A percentile compares a stretch with the other conserved stretches of the same genome.
These are phyloP conservation scores for Embidobia sp. DNA, from an alignment of 2,888 invertebrate species.

Conservation along the genomic window DNA sequence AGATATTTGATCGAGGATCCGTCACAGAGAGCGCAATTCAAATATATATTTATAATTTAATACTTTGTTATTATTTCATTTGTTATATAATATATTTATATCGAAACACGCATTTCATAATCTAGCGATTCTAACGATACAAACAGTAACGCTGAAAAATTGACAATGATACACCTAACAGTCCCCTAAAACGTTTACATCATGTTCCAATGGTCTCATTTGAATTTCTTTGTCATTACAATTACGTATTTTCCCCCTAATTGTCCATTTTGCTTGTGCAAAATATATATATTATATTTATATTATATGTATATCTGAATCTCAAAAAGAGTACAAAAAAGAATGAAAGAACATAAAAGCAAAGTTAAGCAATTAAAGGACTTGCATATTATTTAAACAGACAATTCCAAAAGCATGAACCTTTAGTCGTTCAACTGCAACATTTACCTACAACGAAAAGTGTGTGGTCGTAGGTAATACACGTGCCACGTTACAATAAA, in stretches of 20 bases:
- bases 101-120: conserved; percentile 53
- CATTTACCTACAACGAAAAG: no score
- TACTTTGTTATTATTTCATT: no score
- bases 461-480: no score
- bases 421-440: neutral
- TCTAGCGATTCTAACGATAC: conserved; percentile 64
- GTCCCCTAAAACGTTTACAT: conserved; percentile 61
- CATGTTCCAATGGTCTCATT: conserved; percentile 35
- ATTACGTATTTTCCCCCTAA: neutral
- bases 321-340: conserved; percentile 50
- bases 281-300: conserved; percentile 39
- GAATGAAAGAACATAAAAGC: neutral
- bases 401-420: conserved; percentile 17
- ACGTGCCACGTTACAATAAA: neutral
- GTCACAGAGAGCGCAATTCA: conserved; percentile 52
- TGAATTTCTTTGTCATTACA: conserved; percentile 8
- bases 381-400: conserved; percentile 37
- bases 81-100: conserved; percentile 33
- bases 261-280: conserved; percentile 39
- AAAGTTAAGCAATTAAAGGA: conserved; percentile 17
- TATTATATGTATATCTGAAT: conserved; percentile 31
- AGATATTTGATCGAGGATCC: conserved; percentile 74
- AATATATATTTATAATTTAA: conserved; percentile 41
- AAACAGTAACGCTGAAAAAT: conserved; percentile 67
- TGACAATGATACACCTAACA: conserved; percentile 66